Conservation (phyloP, 64 coral and sea anemone species). For the Pocillopora verrucosa region DNA sequence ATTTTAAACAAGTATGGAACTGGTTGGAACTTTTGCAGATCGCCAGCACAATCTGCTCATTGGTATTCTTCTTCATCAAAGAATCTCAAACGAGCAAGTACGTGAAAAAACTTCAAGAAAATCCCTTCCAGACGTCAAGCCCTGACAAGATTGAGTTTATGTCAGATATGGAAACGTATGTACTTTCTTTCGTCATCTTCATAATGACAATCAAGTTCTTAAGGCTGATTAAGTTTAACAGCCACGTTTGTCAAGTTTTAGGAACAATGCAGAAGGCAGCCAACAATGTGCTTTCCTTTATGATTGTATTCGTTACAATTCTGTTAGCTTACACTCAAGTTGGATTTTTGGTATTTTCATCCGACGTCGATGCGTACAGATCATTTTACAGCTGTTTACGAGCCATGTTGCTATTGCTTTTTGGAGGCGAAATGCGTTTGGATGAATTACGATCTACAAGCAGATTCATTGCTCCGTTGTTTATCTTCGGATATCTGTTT, state of each 20-base stretch:
- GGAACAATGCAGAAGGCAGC: slow-evolving; percentile 43
- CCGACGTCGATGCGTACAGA: slow-evolving; percentile 36
- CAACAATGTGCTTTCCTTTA: slow-evolving; percentile 39
- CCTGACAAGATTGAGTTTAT: slow-evolving; percentile 54
- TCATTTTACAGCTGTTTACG: slow-evolving; percentile 63
- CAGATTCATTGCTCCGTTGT: slow-evolving; percentile 34
- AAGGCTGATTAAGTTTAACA: slow-evolving; percentile 57
- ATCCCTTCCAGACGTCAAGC: slow-evolving; percentile 69
- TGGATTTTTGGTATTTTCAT: slow-evolving; percentile 59
- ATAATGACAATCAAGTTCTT: slow-evolving; percentile 66
- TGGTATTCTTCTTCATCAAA: slow-evolving; percentile 68
- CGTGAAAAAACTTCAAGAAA: slow-evolving; percentile 65
- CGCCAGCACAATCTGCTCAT: slow-evolving; percentile 41
- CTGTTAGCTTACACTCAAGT: slow-evolving; percentile 59
- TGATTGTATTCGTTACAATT: slow-evolving; percentile 52
- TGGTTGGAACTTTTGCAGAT: slow-evolving; percentile 65
- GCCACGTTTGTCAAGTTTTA: slow-evolving; percentile 54
- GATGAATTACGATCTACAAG: slow-evolving; percentile 26
- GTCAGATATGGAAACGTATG: slow-evolving; percentile 60
- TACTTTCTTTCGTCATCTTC: slow-evolving; percentile 67
- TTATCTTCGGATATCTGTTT: slow-evolving; percentile 52
- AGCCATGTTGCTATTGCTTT: slow-evolving; percentile 48
- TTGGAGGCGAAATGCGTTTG: slow-evolving; percentile 65
- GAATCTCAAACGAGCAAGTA: slow-evolving; percentile 65
- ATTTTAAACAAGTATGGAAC: slow-evolving; percentile 59